These are phyloP conservation scores for Hirudo medicinalis DNA, from an alignment of 1,140 invertebrate genomes.

Conservation along the genomic window DNA sequence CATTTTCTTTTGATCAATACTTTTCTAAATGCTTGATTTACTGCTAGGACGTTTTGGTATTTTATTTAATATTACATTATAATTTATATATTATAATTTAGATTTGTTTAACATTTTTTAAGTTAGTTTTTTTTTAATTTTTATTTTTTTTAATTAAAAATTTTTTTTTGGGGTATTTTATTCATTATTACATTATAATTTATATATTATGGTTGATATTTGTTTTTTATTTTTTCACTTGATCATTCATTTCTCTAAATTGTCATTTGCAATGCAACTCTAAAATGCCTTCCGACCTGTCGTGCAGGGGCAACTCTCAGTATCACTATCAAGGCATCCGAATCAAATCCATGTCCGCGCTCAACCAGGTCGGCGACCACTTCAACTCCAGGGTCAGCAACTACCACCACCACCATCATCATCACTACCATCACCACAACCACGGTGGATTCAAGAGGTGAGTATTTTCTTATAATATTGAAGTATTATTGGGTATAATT, in stretches of 20 bases:
- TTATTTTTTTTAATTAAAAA: no score
- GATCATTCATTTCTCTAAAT: no score
- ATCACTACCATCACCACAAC: background rate
- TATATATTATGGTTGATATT: background rate
- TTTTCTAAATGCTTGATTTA: background rate
- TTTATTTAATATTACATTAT: no score
- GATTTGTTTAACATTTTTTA: no score
- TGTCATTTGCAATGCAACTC: no score
- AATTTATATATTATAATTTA: no score
- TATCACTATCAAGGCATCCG: conserved; percentile 99
- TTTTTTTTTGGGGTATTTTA: background rate
- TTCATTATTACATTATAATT: background rate
- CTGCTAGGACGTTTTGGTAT: background rate
- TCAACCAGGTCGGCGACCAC: conserved; percentile 53
- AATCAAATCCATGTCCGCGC: conserved; percentile 70
- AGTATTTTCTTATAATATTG: no score
- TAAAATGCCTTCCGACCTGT: no score
- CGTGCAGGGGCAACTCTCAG: conserved; percentile 93
- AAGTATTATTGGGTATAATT: no score
- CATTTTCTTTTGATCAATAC: background rate
- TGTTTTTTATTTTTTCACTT: no score
- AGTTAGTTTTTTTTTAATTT: no score
- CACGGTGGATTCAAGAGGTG: background rate
- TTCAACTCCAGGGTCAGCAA: conserved; percentile 44
- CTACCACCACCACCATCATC: conserved; percentile 23